Conservation (phyloP, 2,113 vertebrate genomes). For the Mus pahari region DNA sequence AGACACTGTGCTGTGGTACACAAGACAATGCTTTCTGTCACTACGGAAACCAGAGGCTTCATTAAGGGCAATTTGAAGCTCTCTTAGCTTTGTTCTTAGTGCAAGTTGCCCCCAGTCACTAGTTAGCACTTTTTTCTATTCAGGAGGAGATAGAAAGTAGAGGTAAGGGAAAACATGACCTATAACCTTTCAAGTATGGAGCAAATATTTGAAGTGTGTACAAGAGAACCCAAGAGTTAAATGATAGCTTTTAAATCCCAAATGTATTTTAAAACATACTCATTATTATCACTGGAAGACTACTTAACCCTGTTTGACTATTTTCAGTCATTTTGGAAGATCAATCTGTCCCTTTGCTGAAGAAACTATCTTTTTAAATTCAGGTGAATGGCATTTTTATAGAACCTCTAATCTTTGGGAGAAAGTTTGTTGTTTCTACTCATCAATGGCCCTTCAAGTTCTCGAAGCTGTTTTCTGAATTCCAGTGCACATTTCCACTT, state of each 20-base stretch:
- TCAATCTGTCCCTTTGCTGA: not conserved
- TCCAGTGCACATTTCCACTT: not conserved
- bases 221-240: not conserved
- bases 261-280: not conserved
- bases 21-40: not conserved
- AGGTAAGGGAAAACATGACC: constrained; percentile 23
- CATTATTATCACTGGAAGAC: not conserved
- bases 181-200: not conserved
- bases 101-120: not conserved
- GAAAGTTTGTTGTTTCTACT: not conserved
- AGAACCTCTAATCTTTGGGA: not conserved
- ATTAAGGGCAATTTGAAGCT: not conserved
- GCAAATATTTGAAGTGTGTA: constrained; percentile 36
- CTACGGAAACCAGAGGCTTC: not conserved
- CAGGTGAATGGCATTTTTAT: not conserved
- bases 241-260: not conserved
- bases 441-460: not conserved
- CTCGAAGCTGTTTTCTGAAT: not conserved
- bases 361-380: constrained; percentile 25
- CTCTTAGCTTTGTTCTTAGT: constrained; percentile 11
- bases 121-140: not conserved
- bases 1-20: not conserved
- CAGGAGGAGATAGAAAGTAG: not conserved
- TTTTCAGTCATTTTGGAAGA: not conserved
- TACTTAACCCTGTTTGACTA: not conserved